A percentile compares a stretch with the other conserved stretches of the same genome.
phyloP scores from a whole-genome alignment of 2,888 invertebrate genomes.

The Lithophane socia region DNA sequence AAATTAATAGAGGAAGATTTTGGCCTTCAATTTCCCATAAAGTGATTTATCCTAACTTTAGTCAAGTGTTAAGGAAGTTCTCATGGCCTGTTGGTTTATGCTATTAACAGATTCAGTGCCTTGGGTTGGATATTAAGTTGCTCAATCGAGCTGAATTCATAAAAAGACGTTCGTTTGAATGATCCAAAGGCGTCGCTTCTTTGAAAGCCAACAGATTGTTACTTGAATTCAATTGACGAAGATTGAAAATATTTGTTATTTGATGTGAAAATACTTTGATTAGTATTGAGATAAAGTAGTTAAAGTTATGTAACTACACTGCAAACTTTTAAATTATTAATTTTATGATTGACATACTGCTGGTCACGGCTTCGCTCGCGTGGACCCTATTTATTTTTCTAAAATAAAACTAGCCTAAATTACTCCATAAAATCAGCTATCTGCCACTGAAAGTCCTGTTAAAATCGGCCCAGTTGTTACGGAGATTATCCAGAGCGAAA shows the following conservation, averaged over 20 bases:
- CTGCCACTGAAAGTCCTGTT: too few relatives aligned
- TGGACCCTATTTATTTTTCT: too few relatives aligned
- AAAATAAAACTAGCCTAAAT: too few relatives aligned
- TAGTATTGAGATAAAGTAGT: too few relatives aligned
- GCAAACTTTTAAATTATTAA: too few relatives aligned
- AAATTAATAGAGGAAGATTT: neutral
- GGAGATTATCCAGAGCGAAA: too few relatives aligned
- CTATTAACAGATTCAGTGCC: neutral
- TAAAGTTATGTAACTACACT: too few relatives aligned
- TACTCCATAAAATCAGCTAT: too few relatives aligned
- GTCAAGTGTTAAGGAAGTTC: neutral
- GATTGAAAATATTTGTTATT: too few relatives aligned
- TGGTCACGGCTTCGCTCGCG: too few relatives aligned
- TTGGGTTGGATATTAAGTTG: neutral
- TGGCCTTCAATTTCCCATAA: slow-evolving; percentile 11
- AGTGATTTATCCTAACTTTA: slow-evolving; percentile 18
- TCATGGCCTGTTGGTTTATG: neutral
- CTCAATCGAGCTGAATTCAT: neutral
- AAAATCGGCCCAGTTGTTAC: too few relatives aligned
- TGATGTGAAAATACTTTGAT: neutral
- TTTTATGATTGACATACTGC: too few relatives aligned
- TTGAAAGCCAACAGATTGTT: neutral
- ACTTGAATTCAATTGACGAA: neutral
- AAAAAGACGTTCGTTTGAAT: neutral
- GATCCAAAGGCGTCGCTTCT: neutral